phyloP scores from a whole-genome alignment of 2,113 vertebrate genomes.

The Apodemus speciosus region DNA sequence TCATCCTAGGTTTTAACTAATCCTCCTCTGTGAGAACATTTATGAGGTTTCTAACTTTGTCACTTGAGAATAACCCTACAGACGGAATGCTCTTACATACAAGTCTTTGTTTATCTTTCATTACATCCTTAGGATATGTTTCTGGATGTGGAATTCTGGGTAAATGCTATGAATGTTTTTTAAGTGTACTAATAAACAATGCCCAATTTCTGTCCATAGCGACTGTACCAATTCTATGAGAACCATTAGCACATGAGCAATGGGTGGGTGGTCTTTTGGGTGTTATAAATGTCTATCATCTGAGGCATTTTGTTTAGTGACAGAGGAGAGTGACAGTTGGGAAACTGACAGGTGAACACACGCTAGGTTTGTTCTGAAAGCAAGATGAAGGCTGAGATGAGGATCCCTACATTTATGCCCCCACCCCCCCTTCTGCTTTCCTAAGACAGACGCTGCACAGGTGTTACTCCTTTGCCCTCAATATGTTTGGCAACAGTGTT shows the following conservation, averaged over 20 bases:
- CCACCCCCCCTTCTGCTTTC: not conserved
- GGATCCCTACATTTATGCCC: not conserved
- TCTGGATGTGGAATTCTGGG: not conserved
- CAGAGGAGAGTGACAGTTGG: not conserved
- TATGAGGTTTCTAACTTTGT: not conserved
- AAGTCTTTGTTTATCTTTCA: not conserved
- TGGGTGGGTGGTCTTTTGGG: not conserved
- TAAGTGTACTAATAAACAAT: constrained; percentile 16
- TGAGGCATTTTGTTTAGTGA: not conserved
- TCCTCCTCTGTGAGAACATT: not conserved
- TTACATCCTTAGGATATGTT: not conserved
- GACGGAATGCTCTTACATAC: not conserved
- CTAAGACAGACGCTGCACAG: not conserved
- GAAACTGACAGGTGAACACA: not conserved
- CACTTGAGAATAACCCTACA: constrained; percentile 5
- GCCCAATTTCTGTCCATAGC: constrained; percentile 8
- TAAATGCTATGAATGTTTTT: not conserved
- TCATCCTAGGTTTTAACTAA: constrained; percentile 31
- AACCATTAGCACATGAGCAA: not conserved
- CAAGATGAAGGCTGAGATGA: not conserved
- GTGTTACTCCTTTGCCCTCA: not conserved
- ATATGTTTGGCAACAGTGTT: not conserved
- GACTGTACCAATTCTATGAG: not conserved
- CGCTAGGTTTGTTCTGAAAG: not conserved
- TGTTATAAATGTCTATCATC: not conserved